Evolutionary conservation across 2,888 invertebrate genomes (phyloP), one percentile per base, ranked within the genome.

Genomic region (Hedychridium roseum): DNA sequence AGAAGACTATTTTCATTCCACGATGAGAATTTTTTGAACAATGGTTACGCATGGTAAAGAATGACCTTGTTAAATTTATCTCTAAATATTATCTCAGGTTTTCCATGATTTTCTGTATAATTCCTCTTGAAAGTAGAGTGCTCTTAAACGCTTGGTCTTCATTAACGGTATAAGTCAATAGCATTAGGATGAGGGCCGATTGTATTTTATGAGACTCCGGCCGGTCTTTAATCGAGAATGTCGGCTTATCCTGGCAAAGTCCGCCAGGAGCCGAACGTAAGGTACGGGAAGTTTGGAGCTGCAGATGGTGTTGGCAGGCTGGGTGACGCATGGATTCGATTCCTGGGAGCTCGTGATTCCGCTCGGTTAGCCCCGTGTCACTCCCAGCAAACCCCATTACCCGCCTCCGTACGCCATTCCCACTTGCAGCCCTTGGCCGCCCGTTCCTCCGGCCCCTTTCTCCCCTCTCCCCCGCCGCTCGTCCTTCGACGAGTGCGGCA

Each of bases 321-420:
- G 76, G 74, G 75, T 78, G 78, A 78, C 75, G 75, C 78, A 78
- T 78, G 76, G 77, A 75, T 77, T 78, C 78, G 78, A 78, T 78
- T 78, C 70, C 76, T 73, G 73, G 74, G 72, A 75, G 74, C 77
- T 78, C 76, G 77, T 78, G 78, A 78, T 78, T 78, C 77, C 78
- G 76, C 75, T 77, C 76, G 78, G 78, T 78, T 78, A 78, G 76
- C 73, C 72, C 70, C 74, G 74, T 73, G 78, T 78, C 78, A 76
- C 78, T 78, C 76, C 76, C 78, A 77, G 78, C 71, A 66, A 76
- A 75, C 73, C 75, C 76, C 70, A 76, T 76, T 76, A 76, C 73
- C 76, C 70, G 50, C 51, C 53, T 56, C 57, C 43, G 45, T n/a
- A n/a, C 60, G 55, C 50, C 44, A 40, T 40, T 51, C 44, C 45